These are phyloP conservation scores for Bombylius major DNA, from an alignment of 2,888 invertebrate genomes.

Conservation along the genomic window DNA sequence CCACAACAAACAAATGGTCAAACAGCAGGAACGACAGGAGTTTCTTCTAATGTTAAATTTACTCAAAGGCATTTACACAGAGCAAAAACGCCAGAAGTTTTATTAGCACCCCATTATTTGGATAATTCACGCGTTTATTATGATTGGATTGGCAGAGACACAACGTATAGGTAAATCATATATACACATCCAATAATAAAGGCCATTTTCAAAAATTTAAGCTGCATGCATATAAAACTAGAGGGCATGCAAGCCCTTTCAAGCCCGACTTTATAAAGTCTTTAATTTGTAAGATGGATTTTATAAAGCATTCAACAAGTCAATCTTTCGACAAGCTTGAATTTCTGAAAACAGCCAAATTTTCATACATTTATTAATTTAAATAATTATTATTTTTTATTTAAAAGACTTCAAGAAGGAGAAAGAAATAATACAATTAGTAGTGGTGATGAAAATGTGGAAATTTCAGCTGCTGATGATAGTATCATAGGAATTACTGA, in stretches of 20 bases:
- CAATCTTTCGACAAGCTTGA: no score
- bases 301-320: no score
- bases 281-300: no score
- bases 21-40: constrained; percentile 9
- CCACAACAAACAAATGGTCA: constrained; percentile 14
- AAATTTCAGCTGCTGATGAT: constrained; percentile 18
- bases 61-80: constrained; percentile 37
- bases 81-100: constrained; percentile 64
- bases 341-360: no score
- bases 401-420: constrained; percentile 8
- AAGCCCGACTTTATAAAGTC: no score
- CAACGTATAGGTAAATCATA: constrained; percentile 11
- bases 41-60: constrained; percentile 11
- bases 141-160: constrained; percentile 37
- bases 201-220: no score
- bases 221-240: no score
- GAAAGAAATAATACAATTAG: constrained; percentile 14
- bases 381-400: neutral
- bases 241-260: no score
- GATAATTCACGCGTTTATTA: constrained; percentile 37
- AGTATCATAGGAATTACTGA: constrained; percentile 18
- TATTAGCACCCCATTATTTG: constrained; percentile 59
- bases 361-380: neutral
- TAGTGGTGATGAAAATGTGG: constrained; percentile 22
- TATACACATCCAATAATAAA: neutral